Evolutionary conservation across 2,113 vertebrate genomes (phyloP).

Genomic region (Camelus bactrianus): DNA sequence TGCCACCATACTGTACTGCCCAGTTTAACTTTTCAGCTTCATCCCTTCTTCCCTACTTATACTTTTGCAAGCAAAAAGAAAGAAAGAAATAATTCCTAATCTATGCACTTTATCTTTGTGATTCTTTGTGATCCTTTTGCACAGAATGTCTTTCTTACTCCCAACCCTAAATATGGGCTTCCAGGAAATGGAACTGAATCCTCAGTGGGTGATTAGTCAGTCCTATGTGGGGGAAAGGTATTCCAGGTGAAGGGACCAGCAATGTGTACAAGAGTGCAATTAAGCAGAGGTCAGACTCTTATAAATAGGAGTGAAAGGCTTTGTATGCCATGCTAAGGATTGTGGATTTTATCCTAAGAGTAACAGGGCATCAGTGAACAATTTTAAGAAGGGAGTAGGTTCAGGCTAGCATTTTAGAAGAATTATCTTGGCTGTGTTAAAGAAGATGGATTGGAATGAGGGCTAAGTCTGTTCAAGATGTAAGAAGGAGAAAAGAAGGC

Average conservation of each 20-base stretch:
- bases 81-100: not conserved
- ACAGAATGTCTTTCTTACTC: constrained; percentile 24
- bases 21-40: constrained; percentile 15
- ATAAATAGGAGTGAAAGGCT: constrained; percentile 55
- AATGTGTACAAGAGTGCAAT: not conserved
- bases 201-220: constrained; percentile 27
- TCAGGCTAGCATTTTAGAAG: constrained; percentile 42
- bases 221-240: not conserved
- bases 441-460: constrained; percentile 29
- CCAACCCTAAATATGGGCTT: not conserved
- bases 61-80: not conserved
- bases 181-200: constrained; percentile 42
- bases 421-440: not conserved
- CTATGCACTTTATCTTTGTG: not conserved
- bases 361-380: constrained; percentile 2
- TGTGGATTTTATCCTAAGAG: constrained; percentile 37
- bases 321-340: not conserved
- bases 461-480: constrained; percentile 23
- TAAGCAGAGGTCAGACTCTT: not conserved
- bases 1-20: not conserved
- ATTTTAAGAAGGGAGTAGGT: constrained; percentile 10
- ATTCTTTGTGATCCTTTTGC: constrained; percentile 49
- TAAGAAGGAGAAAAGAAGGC: not conserved
- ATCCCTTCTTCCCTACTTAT: not conserved
- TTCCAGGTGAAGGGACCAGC: not conserved